Evolutionary conservation across 1,140 invertebrate genomes (phyloP), one percentile per base, ranked within the genome.

Genomic region (Drosophila murphyi): DNA sequence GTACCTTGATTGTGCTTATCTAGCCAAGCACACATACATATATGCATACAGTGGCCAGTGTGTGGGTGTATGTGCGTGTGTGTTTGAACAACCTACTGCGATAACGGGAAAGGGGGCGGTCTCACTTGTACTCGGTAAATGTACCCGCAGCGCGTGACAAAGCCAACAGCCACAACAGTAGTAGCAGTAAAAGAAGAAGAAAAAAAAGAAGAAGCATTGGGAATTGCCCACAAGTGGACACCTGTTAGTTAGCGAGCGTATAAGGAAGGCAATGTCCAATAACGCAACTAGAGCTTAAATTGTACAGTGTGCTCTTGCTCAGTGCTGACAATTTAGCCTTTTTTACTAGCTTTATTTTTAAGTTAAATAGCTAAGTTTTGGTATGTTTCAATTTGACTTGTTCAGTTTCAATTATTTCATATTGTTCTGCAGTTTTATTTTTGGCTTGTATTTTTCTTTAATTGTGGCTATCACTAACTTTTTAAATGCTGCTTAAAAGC

Each of bases 11-110:
- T 88, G 69, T 77, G 64, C 77, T 88, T 89, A 81, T 88, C 77
- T 75, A 67, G 43, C 29, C 37, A 69, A 35, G 67, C 12, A 67
- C 45, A 78, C 71, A 54, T 5, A 61, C 20, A 69, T 48, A 61
- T n/a, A 57, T 12, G 65, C 10, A 76, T 8, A 54, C 12, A 20
- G 29, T 32, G 29, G 39, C n/a, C 41, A 59, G 37, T 37, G 57
- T 55, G 62, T 54, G 60, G 54, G 28, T 56, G 69, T 59, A 62
- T 43, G 43, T 48, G 45, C 41, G 32, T 48, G 4, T 67, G 57
- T 74, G 64, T 82, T 86, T 86, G 78, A 75, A 87, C 82, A 87
- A 87, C 76, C 82, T 52, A 82, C 52, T 79, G 54, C 55, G 83
- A 87, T 87, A 87, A 87, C 41, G 57, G 76, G 41, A 37, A 20